Base-by-base conservation (phyloP, 2,113 vertebrate species). In the Tricholaema leucomelas region DNA sequence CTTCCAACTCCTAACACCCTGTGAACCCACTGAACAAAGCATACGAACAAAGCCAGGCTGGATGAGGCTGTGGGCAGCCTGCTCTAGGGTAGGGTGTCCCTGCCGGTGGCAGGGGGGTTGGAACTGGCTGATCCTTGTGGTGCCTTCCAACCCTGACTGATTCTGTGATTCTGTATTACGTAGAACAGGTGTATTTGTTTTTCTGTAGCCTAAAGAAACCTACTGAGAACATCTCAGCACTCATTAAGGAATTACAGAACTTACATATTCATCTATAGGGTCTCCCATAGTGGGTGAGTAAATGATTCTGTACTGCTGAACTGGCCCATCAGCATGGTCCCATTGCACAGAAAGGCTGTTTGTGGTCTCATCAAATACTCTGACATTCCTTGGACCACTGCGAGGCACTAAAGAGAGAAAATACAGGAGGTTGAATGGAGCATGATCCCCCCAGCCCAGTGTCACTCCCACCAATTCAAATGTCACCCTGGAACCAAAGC, bases 271-370 rank as follows among this genome's bases (percentile, higher is more conserved):
- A 24, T 99, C 99, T 1, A 99, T 98, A 38, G 99, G 98, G 84
- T 99, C 99, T 65, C 99, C 99, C 8, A 97, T 97, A 30, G 98
- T 95, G 38, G 99, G 98, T 24, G 98, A 98, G 81, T 99, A 99
- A 94, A 97, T 94, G 42, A 99, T 98, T 94, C 95, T 97, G 93
- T 99, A 99, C 69, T 99, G 99, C 76, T 98, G 98, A 19, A 99
- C 99, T 3, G 98, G 98, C 6, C 99, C 99, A 63, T 99, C 99
- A 0, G 99, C 99, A 46, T 99, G 99, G 81, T 99, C 99, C 99
- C 99, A 99, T 81, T 98, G 97, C 2, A 99, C 98, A 80, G 98
- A 99, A 61, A 99, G 98, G 42, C 98, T 99, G 74, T 98, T 99
- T 84, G 99, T 99, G 75, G 99, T 99, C 95, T 98, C 98, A 15